Percentiles rank a stretch among this genome's conserved stretches.
Evolutionary conservation across 2,797 vertebrate genomes (phyloP).

Genomic region (Trachurus trachurus): DNA sequence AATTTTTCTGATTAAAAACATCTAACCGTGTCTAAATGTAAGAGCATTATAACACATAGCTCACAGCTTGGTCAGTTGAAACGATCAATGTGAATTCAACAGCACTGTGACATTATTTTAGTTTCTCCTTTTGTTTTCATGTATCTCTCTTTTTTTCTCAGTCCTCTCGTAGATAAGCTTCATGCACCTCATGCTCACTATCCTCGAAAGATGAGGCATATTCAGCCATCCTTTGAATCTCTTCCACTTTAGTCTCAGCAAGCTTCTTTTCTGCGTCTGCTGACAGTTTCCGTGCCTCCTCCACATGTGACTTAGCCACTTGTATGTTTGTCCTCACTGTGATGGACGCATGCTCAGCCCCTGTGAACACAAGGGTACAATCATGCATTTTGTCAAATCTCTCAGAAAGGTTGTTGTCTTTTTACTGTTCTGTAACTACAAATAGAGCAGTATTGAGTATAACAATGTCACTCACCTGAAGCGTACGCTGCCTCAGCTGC

Average conservation of each 20-base stretch:
- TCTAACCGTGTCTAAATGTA: neutral
- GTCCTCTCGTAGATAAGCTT: slow-evolving; percentile 95
- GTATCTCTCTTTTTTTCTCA: slow-evolving; percentile 69
- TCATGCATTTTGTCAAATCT: slow-evolving; percentile 4
- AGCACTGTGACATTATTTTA: neutral
- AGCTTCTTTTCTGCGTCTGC: slow-evolving; percentile 91
- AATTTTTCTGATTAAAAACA: slow-evolving; percentile 23
- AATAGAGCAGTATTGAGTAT: neutral
- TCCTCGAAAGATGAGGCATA: slow-evolving; percentile 76
- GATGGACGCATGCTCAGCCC: slow-evolving; percentile 91
- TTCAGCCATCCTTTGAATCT: slow-evolving; percentile 89
- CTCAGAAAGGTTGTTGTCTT: neutral
- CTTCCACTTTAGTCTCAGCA: slow-evolving; percentile 93
- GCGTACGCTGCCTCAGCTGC: slow-evolving; percentile 92
- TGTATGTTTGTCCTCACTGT: slow-evolving; percentile 90
- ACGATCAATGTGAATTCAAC: neutral
- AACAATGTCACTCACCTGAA: slow-evolving; percentile 83
- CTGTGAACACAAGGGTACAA: slow-evolving; percentile 75
- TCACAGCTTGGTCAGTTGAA: neutral
- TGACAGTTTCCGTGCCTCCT: slow-evolving; percentile 87
- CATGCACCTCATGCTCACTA: slow-evolving; percentile 83
- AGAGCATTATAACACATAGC: neutral
- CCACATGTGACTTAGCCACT: slow-evolving; percentile 90
- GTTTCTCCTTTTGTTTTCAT: neutral
- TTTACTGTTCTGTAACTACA: neutral